Base-by-base conservation (phyloP, 2,888 invertebrate species). In the Amaurobius ferox region DNA sequence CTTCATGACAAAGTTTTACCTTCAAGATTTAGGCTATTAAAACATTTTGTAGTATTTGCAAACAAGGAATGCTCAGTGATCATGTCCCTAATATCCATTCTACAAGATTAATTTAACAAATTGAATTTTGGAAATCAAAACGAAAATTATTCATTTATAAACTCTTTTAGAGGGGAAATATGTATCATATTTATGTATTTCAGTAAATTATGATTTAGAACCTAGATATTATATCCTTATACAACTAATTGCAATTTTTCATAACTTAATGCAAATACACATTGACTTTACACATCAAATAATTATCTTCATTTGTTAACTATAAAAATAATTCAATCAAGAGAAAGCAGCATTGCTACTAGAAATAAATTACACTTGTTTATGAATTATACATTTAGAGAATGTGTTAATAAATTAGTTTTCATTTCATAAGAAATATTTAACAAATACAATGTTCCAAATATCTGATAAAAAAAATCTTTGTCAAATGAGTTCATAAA, bases 41-140 rank as follows among this genome's bases (percentile, higher is more conserved):
- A 40, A 74, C 64, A 55, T 40, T 39, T 29, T 64, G 30, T 32
- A 30, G 29, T 19, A 71, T 35, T 66, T 39, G 39, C 72, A 73
- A 44, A 73, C 44, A 39, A 70, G 70, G 70, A 79, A 71, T 67
- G 67, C 48, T 72, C 64, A 74, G 35, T 67, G 73, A 55, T 64
- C 40, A 70, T 64, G 73, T 76, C 48, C 39, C 66, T 72, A 32
- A 67, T 62, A 62, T 76, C 29, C 70, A 71, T 26, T 64, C 62
- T 35, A 28, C 40, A 29, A 71, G 28, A 68, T 62, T 64, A 44
- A 48, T 66, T 35, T 64, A 32, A 66, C 44, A 44, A 44, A 44
- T 7, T 7, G 9, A 44, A 13, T 16, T 2, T 16, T 16, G 35
- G 11, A n/a, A n/a, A n/a, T n/a, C n/a, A n/a, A n/a, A n/a, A 35